Evolutionary conservation across 2,797 vertebrate species (phyloP), one percentile per base, ranked within the genome.

Genomic region (Anabas testudineus): DNA sequence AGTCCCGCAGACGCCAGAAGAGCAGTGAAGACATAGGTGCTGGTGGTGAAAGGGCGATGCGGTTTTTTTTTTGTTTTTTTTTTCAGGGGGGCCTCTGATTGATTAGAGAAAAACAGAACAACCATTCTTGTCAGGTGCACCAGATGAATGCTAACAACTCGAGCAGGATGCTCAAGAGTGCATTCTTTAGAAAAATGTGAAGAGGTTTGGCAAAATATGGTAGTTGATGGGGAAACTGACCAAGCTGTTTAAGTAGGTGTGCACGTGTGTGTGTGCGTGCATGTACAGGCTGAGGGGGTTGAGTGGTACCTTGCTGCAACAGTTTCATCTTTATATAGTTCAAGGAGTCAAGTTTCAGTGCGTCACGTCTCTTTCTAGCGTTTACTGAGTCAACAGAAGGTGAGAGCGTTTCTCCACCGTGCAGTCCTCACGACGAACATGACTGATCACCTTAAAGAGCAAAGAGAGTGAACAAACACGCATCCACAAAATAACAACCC

Each of bases 321-420:
- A 87, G 75, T 62, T 76, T 73, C 5, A 26, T 85, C 87, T 89
- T 92, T 90, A 91, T 90, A 80, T 93, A 92, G 89, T 78, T 46
- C 22, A 45, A 52, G 62, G 89, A 39, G 43, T 93, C 88, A 4
- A n/a, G 72, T 93, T 89, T 80, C 90, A 78, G 83, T 81, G 81
- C 56, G 78, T 89, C 90, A 87, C 63, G 63, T 85, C 71, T 86
- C 80, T 73, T 87, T 88, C 64, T 78, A 82, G 66, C 42, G 10
- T 55, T 39, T 16, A 78, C 85, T 74, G 73, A 73, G 68, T 87
- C 76, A 74, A 85, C 71, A 75, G 78, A 82, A 78, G 67, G 55
- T 74, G 66, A 71, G 62, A 75, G 55, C 51, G 63, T 80, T 74
- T 36, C 52, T 78, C 58, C 45, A 48, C n/a, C 4, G 24, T 28